Evolutionary conservation across 2,113 vertebrate genomes (phyloP).

Genomic region (Python bivittatus): DNA sequence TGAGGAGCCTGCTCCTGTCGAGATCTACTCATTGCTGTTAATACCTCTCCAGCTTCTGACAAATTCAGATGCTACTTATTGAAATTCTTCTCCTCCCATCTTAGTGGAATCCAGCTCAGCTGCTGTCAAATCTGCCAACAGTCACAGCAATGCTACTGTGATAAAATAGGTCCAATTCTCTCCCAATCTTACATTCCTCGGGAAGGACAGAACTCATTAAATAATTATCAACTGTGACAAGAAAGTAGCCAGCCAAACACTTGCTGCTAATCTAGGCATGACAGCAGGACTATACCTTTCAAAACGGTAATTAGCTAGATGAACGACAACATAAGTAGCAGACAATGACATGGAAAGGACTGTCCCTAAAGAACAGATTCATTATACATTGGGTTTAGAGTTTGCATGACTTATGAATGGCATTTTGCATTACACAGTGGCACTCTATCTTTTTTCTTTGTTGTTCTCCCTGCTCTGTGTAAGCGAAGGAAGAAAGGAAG

Average conservation of each 20-base stretch:
- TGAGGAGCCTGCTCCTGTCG: conserved; percentile 55
- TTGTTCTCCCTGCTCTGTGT: conserved; percentile 50
- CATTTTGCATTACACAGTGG: conserved; percentile 66
- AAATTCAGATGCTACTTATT: conserved; percentile 62
- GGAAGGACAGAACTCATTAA: conserved; percentile 67
- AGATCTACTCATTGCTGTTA: conserved; percentile 64
- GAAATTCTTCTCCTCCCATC: conserved; percentile 68
- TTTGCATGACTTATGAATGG: conserved; percentile 67
- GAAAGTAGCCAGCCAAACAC: conserved; percentile 66
- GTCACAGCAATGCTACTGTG: conserved; percentile 40
- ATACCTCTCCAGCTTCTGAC: conserved; percentile 37
- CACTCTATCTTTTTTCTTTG: conserved; percentile 36
- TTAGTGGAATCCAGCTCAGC: conserved; percentile 57
- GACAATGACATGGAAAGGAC: conserved; percentile 58
- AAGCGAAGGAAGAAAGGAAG: conserved; percentile 33
- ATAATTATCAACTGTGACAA: conserved; percentile 66
- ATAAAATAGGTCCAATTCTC: conserved; percentile 65
- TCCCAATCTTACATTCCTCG: conserved; percentile 65
- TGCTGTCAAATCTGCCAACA: conserved; percentile 57
- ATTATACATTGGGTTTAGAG: conserved; percentile 65
- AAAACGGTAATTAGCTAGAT: conserved; percentile 65
- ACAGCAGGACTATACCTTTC: conserved; percentile 65
- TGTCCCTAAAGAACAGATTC: conserved; percentile 71
- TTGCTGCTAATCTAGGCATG: conserved; percentile 67
- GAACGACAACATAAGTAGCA: conserved; percentile 64